Evolutionary conservation across 2,888 invertebrate genomes (phyloP).

Genomic region (Netelia fuscicornis): DNA sequence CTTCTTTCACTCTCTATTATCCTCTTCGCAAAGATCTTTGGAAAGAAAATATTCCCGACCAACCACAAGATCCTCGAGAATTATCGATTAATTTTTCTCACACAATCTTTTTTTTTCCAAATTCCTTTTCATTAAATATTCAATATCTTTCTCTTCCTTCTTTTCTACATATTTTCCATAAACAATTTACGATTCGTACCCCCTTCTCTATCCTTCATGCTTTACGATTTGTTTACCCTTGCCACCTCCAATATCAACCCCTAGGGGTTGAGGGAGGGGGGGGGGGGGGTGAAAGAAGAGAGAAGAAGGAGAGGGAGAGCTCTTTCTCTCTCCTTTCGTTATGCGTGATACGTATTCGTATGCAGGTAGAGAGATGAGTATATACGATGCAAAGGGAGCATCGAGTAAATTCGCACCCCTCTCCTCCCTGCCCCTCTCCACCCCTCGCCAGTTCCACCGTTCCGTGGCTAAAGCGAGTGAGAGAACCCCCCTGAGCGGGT

Average conservation of each 20-base stretch:
- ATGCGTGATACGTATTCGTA: conserved; percentile 10
- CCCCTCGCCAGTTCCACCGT: conserved; percentile 7
- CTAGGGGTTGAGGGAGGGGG: too few species aligned
- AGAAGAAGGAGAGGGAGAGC: too few species aligned
- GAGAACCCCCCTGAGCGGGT: conserved; percentile 76
- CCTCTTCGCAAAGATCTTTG: conserved; percentile 18
- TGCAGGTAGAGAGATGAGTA: not conserved
- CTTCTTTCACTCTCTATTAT: not conserved
- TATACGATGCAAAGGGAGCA: conserved; percentile 45
- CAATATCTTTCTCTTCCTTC: not conserved
- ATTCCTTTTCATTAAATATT: not conserved
- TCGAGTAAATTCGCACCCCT: conserved; percentile 64
- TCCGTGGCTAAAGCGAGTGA: conserved; percentile 74
- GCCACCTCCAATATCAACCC: conserved; percentile 4
- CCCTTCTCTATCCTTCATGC: not conserved
- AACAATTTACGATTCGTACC: not conserved
- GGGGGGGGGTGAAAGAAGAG: too few species aligned
- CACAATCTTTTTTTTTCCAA: not conserved
- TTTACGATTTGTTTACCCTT: conserved; percentile 84
- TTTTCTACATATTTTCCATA: not conserved
- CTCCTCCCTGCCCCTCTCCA: not conserved
- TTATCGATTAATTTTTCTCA: not conserved
- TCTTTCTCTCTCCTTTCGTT: not conserved
- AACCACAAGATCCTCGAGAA: not conserved
- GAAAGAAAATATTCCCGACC: conserved; percentile 1